Conservation (phyloP, 64 coral and sea anemone species). For the Anthopleura sola region DNA sequence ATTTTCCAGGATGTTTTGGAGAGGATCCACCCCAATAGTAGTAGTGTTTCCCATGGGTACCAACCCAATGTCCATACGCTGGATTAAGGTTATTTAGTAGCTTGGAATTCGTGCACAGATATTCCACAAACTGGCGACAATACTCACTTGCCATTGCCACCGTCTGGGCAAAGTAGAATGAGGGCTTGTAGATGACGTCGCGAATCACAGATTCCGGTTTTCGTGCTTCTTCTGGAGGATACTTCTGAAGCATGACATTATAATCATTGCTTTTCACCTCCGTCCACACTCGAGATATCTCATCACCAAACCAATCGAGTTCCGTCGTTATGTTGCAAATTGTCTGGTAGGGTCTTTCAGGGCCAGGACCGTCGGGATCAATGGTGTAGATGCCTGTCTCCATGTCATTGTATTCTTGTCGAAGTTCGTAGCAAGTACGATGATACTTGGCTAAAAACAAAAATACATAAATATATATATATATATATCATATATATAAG, state of each 20-base stretch:
- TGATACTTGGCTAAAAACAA: constrained; percentile 52
- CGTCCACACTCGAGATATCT: constrained; percentile 39
- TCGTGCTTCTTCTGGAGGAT: constrained; percentile 23
- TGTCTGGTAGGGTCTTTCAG: constrained; percentile 2
- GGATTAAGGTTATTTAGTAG: constrained; percentile 47
- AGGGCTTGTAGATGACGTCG: constrained; percentile 57
- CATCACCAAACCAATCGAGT: constrained; percentile 12
- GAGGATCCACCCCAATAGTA: constrained; percentile 76
- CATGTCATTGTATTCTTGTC: background rate
- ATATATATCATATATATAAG: no score
- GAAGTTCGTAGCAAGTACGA: constrained; percentile 42
- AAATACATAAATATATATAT: background rate
- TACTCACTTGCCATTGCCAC: constrained; percentile 63
- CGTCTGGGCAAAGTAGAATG: constrained; percentile 48
- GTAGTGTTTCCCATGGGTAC: constrained; percentile 36
- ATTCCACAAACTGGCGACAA: constrained; percentile 69
- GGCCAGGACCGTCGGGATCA: constrained; percentile 81
- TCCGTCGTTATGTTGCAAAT: constrained; percentile 72
- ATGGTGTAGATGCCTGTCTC: constrained; percentile 41
- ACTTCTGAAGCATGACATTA: constrained; percentile 24
- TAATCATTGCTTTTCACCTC: constrained; percentile 16
- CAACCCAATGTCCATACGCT: constrained; percentile 63
- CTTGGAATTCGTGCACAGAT: constrained; percentile 63
- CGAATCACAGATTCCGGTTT: constrained; percentile 57
- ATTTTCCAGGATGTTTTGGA: constrained; percentile 31